Evolutionary conservation across 1,140 invertebrate species (phyloP), one percentile per base, ranked within the genome.

Genomic region (Glomeris maerens): DNA sequence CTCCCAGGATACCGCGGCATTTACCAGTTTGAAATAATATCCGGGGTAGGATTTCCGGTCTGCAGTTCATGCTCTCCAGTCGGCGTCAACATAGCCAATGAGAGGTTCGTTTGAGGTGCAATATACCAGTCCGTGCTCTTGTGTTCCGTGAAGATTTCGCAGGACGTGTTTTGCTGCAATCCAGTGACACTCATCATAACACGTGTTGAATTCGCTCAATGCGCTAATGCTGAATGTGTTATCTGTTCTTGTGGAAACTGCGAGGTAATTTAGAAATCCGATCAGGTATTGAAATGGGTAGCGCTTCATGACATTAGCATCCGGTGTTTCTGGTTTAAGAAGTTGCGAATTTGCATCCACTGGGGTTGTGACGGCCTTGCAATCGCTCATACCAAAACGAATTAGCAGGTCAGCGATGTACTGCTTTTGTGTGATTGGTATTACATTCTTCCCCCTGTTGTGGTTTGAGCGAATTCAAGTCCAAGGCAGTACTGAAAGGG

Each of bases 131-230:
- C 27, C 47, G 28, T 36, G 4, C n/a, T 46, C 39, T 5, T 5
- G n/a, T 5, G 27, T 48, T 36, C 47, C 27, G 14, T 38, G 17
- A 10, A 48, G 21, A 22, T 48, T 13, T 3, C 47, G 26, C 14
- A 48, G 22, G 27, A 48, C 21, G 31, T 36, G 47, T 26, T 48
- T 48, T 45, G 28, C 47, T 7, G 47, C 47, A 22, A n/a, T 23
- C 20, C 31, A 36, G 29, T 48, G 47, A 29, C 10, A 17, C 31
- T 13, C 17, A 36, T 36, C 31, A 36, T 36, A 36, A 68, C 66
- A 54, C 67, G 75, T 13, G 65, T 66, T 47, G 73, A 66, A 45
- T 69, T 62, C 17, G 63, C n/a, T 45, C 67, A 52, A 40, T 49
- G 57, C 36, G 65, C 27, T 20, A 0, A 65, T 45, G 52, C 60